phyloP scores from a whole-genome alignment of 1,140 invertebrate species.

The Drosophila sp. region DNA sequence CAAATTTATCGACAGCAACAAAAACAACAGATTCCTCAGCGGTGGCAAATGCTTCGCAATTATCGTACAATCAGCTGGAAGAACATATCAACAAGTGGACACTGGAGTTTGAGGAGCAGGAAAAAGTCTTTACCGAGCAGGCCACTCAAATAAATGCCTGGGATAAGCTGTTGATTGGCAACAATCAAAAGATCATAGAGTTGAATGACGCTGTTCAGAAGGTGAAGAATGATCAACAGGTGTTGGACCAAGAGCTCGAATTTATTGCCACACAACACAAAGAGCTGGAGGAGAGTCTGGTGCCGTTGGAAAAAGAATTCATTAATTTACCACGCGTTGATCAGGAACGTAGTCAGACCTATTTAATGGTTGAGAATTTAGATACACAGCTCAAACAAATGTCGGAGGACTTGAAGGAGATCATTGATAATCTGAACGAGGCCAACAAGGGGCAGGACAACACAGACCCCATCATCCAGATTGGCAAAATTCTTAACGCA shows the following conservation, averaged over 20 bases:
- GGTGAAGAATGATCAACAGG: slow-evolving; percentile 95
- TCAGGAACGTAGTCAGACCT: slow-evolving; percentile 94
- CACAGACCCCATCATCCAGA: slow-evolving; percentile 95
- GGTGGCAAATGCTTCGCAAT: slow-evolving; percentile 56
- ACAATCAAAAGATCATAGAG: slow-evolving; percentile 96
- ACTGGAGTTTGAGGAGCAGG: slow-evolving; percentile 95
- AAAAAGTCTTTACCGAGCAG: slow-evolving; percentile 96
- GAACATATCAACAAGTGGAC: slow-evolving; percentile 98
- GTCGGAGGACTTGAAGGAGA: slow-evolving; percentile 97
- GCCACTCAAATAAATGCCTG: slow-evolving; percentile 97
- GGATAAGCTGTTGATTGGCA: slow-evolving; percentile 95
- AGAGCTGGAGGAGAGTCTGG: slow-evolving; percentile 94
- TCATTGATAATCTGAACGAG: slow-evolving; percentile 97
- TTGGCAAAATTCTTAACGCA: slow-evolving; percentile 96
- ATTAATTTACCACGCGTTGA: slow-evolving; percentile 90
- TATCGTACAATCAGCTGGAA: slow-evolving; percentile 95
- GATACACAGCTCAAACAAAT: slow-evolving; percentile 97
- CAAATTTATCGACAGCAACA: slow-evolving; percentile 65
- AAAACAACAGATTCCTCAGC: slow-evolving; percentile 71
- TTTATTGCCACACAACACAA: slow-evolving; percentile 96
- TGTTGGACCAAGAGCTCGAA: slow-evolving; percentile 96
- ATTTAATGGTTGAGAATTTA: slow-evolving; percentile 94
- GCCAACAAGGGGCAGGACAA: slow-evolving; percentile 93
- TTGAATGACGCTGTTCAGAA: slow-evolving; percentile 93
- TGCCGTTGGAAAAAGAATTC: slow-evolving; percentile 93